Evolutionary conservation across 2,888 invertebrate species (phyloP), one percentile per base, ranked within the genome.

Genomic region (Marasmarcha lunaedactyla): DNA sequence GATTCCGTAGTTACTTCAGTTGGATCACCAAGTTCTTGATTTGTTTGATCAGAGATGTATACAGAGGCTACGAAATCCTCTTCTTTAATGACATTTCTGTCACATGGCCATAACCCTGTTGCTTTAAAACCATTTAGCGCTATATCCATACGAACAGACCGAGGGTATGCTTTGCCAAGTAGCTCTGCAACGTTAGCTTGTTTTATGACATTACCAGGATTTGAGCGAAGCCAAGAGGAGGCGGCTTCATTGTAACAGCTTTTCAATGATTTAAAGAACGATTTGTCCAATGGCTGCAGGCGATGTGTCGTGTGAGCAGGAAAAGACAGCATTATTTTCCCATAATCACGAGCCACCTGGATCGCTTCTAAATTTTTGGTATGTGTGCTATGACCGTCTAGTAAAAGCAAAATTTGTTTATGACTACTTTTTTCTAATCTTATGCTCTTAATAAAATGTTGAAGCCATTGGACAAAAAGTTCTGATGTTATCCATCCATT

Each of bases 381-480:
- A 35, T 50, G 47, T 6, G 42, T 47, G 9, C 39, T 33, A 40
- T 50, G 48, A 5, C 48, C 50, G 44, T 48, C 47, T 14, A 47
- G 34, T 6, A 46, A 13, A 10, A 50, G 45, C 6, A 48, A 14
- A 14, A 45, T 43, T 33, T 44, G 40, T 35, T 42, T 42, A 39
- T 46, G 38, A 25, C 44, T 30, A 14, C 37, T 25, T 14, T 39
- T 42, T 40, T 40, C 33, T 12, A 38, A 20, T 14, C 34, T 34
- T 9, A 14, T 3, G 13, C 34, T n/a, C 9, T 15, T 6, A 2
- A 14, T 26, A 35, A 48, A 52, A 25, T 52, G 48, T 35, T 33
- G 44, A 13, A 52, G 39, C 52, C 51, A 53, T 34, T 52, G 39
- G 39, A 51, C 11, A 39, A 51, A 53, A 2, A 55, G 20, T 15